Evolutionary conservation across 2,888 invertebrate species (phyloP), one percentile per base, ranked within the genome.

Genomic region (Calameuta filiformis): DNA sequence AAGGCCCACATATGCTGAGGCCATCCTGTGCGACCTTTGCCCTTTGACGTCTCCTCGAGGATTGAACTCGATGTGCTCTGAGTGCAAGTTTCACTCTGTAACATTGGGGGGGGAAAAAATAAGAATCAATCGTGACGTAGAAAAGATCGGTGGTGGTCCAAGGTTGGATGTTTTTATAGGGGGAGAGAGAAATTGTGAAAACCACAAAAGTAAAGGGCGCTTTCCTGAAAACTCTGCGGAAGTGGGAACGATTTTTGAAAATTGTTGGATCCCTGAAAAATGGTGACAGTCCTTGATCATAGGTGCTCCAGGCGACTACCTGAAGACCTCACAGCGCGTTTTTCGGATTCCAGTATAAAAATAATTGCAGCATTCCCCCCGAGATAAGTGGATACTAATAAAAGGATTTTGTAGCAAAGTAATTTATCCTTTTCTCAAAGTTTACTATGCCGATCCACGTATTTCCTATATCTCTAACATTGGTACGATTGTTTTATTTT

Each of bases 1-100:
- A 97, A 92, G 0, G 98, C 98, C 98, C 98, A 98, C 82, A 98
- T 98, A 92, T 98, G 97, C 89, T 98, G 98, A 0, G 98, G 98
- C 98, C 98, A 98, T 23, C 98, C 98, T 0, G 98, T 98, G 79
- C 98, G 94, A 0, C 98, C 98, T 91, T 97, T 97, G 79, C 94
- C 92, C 84, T 94, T 93, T 80, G 90, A 86, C 68, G 85, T 86
- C 79, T 90, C 90, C 79, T 91, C 91, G 35, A 83, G 80, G 9
- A 83, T 84, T 69, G 85, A 84, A 78, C 81, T 86, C 12, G 78
- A 75, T 35, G 84, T 77, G 30, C 85, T 84, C 76, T 89, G 90
- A 82, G 86, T 87, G 81, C 88, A 87, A 79, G 85, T 83, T 80
- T 91, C 91, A 80, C 81, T 89, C 91, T 91, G 86, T n/a, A 87